Evolutionary conservation across 1,140 invertebrate species (phyloP).

Genomic region (Lineus longissimus): DNA sequence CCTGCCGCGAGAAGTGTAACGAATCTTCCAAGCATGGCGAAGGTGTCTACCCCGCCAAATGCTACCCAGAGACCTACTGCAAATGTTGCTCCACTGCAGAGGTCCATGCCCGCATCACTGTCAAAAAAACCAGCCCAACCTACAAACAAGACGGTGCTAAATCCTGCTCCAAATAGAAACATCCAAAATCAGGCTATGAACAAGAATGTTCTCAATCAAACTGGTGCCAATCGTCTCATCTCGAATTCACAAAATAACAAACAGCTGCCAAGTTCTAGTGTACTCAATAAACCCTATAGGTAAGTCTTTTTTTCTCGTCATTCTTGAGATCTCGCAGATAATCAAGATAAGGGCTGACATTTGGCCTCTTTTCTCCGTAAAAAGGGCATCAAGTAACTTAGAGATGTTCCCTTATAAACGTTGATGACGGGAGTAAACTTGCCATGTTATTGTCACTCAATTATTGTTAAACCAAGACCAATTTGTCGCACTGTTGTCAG

Average conservation of each 20-base stretch:
- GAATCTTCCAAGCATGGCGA: background rate
- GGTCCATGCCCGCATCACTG: background rate
- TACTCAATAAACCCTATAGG: conserved; percentile 69
- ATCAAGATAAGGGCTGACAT: too few relatives aligned
- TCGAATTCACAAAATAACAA: conserved; percentile 6
- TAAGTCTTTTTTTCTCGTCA: conserved; percentile 45
- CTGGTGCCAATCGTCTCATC: conserved; percentile 7
- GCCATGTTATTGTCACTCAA: too few relatives aligned
- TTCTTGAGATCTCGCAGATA: too few relatives aligned
- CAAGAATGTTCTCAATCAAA: conserved; percentile 6
- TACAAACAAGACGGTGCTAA: background rate
- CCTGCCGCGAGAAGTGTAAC: background rate
- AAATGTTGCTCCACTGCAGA: background rate
- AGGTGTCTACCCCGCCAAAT: background rate
- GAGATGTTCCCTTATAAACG: too few relatives aligned
- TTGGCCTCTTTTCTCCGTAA: too few relatives aligned
- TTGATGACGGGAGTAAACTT: too few relatives aligned
- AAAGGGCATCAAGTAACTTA: too few relatives aligned
- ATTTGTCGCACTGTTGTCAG: too few relatives aligned
- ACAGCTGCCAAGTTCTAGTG: conserved; percentile 58
- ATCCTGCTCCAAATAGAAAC: background rate
- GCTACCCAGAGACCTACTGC: background rate
- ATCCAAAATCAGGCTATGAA: background rate
- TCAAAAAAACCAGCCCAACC: background rate
- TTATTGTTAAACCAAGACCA: too few relatives aligned